Percentiles rank a stretch among this genome's conserved stretches.
phyloP scores from a whole-genome alignment of 2,888 invertebrate species.

The Melanostoma mellinum region DNA sequence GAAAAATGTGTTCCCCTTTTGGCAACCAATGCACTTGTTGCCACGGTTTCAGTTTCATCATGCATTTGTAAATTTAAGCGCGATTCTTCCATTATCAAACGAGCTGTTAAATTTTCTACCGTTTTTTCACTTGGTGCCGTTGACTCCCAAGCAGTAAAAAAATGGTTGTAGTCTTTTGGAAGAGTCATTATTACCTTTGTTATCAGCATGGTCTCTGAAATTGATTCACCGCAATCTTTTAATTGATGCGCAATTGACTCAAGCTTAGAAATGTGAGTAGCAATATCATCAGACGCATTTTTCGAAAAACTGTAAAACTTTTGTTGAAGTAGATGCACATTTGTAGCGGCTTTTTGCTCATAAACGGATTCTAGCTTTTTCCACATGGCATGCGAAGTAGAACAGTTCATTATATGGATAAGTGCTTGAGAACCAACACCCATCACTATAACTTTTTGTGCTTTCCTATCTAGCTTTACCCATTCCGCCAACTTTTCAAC shows the following conservation, averaged over 20 bases:
- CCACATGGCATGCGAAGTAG: constrained; percentile 33
- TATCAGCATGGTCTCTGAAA: too few relatives aligned
- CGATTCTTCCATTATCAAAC: too few relatives aligned
- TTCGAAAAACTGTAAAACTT: constrained; percentile 61
- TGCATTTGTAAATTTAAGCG: too few relatives aligned
- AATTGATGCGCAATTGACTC: constrained; percentile 45
- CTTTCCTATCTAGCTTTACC: constrained; percentile 28
- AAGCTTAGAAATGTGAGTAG: constrained; percentile 53
- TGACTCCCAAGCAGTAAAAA: too few relatives aligned
- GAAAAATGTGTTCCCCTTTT: too few relatives aligned
- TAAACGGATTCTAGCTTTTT: constrained; percentile 25
- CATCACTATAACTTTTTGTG: constrained; percentile 43
- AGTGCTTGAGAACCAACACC: constrained; percentile 30
- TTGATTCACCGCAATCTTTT: constrained; percentile 48
- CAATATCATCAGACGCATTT: constrained; percentile 51
- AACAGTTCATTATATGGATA: constrained; percentile 43
- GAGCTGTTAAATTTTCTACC: too few relatives aligned
- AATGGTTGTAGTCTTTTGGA: too few relatives aligned
- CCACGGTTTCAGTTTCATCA: too few relatives aligned
- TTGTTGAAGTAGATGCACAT: constrained; percentile 62
- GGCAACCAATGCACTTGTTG: too few relatives aligned
- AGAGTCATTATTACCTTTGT: too few relatives aligned
- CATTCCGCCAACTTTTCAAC: not conserved
- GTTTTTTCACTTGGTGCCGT: too few relatives aligned
- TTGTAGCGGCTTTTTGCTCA: constrained; percentile 32